phyloP scores from a whole-genome alignment of 2,888 invertebrate species.

The Drosophila phalerata region DNA sequence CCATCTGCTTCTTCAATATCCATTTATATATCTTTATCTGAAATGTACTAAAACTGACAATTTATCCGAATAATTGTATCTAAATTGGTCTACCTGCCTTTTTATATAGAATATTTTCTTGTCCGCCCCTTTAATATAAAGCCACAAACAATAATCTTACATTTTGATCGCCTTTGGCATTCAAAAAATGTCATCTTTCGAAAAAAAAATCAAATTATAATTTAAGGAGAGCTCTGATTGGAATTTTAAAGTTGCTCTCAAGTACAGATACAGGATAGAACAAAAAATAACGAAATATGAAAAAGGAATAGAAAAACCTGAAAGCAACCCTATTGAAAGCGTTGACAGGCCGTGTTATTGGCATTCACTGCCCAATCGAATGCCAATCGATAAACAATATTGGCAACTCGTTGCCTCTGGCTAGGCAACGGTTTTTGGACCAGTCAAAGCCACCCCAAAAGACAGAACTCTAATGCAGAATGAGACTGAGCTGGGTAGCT shows the following conservation, averaged over 20 bases:
- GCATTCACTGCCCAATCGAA: conserved; percentile 66
- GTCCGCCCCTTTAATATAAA: too few species aligned
- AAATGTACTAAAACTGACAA: too few species aligned
- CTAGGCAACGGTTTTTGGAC: conserved; percentile 49
- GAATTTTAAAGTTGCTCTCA: conserved; percentile 7
- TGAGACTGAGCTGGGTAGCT: neutral
- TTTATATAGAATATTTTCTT: neutral
- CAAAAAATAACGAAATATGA: neutral
- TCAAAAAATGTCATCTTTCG: neutral
- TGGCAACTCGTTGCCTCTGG: conserved; percentile 34
- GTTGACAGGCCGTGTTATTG: conserved; percentile 59
- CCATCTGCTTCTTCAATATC: neutral
- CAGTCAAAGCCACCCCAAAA: conserved; percentile 17
- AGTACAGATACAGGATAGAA: conserved; percentile 5
- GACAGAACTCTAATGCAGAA: neutral
- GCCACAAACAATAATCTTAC: neutral
- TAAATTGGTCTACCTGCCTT: neutral
- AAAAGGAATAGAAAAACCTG: neutral
- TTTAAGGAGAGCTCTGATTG: neutral
- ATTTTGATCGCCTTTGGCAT: too few species aligned
- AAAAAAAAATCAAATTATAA: neutral
- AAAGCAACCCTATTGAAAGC: conserved; percentile 42
- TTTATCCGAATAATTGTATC: neutral
- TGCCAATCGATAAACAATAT: conserved; percentile 76
- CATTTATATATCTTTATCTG: neutral